Conservation (phyloP, 2,113 vertebrate species). For the Leucopsar rothschildi region DNA sequence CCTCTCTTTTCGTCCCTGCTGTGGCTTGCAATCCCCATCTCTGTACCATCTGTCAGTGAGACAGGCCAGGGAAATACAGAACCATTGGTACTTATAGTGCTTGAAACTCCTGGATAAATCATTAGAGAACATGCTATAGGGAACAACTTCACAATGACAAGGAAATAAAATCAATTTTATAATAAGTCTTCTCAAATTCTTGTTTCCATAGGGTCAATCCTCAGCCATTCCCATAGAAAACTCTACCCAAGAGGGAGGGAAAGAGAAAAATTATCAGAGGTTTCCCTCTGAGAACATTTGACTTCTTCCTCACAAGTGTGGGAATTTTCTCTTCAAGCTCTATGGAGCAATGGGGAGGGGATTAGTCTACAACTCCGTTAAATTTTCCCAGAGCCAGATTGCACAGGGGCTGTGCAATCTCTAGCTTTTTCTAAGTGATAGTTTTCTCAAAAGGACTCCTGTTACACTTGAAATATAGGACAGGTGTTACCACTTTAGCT, state of each 20-base stretch:
- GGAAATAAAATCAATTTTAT: constrained; percentile 42
- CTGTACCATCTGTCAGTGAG: background rate
- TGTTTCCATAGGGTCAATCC: constrained; percentile 23
- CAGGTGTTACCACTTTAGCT: background rate
- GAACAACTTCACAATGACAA: background rate
- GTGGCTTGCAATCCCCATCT: background rate
- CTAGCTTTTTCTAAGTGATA: background rate
- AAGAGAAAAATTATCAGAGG: background rate
- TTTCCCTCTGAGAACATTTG: background rate
- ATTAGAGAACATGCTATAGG: constrained; percentile 8
- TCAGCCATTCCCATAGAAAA: constrained; percentile 18
- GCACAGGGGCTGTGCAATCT: background rate
- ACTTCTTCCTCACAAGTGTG: background rate
- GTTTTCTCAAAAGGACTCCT: background rate
- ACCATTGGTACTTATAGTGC: background rate
- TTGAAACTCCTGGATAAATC: constrained; percentile 47
- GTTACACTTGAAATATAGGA: constrained; percentile 21
- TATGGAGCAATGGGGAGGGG: background rate
- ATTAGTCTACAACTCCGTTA: constrained; percentile 38
- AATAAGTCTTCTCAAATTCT: constrained; percentile 30
- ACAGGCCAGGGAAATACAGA: constrained; percentile 40
- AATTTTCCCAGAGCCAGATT: background rate
- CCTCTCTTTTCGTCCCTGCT: background rate
- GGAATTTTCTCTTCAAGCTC: constrained; percentile 18
- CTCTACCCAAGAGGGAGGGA: background rate